These are phyloP conservation scores for Oxyruncus cristatus DNA, from an alignment of 2,113 vertebrate species.

Conservation along the genomic window DNA sequence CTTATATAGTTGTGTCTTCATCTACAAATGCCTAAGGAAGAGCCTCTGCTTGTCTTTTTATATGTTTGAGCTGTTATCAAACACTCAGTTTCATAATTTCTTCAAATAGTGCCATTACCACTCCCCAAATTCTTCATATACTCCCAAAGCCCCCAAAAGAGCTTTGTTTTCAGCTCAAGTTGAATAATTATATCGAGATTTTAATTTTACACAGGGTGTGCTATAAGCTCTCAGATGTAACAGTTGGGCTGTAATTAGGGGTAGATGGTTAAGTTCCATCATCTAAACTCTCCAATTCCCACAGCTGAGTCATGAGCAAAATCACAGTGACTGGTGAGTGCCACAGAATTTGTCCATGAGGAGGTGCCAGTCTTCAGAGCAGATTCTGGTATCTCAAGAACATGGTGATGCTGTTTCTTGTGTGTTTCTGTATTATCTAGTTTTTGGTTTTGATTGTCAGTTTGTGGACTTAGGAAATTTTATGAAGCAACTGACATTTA, in stretches of 20 bases:
- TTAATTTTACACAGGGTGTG: background rate
- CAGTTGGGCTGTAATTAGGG: background rate
- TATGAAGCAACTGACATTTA: background rate
- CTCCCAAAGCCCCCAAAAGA: background rate
- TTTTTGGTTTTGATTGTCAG: background rate
- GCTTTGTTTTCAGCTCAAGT: background rate
- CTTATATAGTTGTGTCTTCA: background rate
- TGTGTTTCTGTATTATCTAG: background rate
- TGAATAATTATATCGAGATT: background rate
- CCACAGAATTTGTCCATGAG: background rate
- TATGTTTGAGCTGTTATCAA: background rate
- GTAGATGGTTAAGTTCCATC: background rate
- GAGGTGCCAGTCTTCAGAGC: background rate
- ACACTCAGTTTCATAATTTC: background rate
- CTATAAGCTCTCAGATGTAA: background rate
- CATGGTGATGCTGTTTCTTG: background rate
- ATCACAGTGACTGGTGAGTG: background rate
- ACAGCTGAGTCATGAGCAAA: background rate
- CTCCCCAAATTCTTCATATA: background rate
- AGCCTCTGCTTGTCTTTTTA: background rate
- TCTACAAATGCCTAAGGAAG: background rate
- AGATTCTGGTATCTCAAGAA: background rate
- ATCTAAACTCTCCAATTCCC: background rate
- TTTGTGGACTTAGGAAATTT: background rate
- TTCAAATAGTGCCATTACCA: background rate